phyloP scores from a whole-genome alignment of 2,888 invertebrate species.

The Monochamus alternatus region DNA sequence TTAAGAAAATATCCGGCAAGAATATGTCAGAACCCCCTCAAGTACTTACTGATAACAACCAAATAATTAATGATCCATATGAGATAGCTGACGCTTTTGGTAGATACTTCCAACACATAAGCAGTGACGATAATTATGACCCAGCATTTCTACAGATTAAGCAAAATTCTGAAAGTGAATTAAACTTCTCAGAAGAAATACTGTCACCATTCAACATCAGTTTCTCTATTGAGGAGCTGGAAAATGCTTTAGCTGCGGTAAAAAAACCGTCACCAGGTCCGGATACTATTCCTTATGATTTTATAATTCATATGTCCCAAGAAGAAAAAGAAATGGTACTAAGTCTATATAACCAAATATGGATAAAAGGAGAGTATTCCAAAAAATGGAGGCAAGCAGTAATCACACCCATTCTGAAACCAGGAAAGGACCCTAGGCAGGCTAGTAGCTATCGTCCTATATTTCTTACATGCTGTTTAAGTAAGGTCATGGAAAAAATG shows the following conservation, averaged over 20 bases:
- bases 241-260: constrained; percentile 16
- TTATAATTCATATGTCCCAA: neutral
- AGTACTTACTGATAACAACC: neutral
- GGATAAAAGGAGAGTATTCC: neutral
- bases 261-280: neutral
- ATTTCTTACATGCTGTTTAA: neutral
- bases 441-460: constrained; percentile 1
- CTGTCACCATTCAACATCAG: neutral
- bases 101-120: neutral
- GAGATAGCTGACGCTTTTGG: neutral
- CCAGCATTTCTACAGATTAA: neutral
- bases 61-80: neutral
- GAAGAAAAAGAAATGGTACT: neutral
- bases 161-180: neutral
- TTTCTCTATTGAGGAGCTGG: neutral
- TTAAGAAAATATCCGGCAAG: neutral
- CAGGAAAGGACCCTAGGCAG: neutral
- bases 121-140: neutral
- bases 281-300: neutral
- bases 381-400: neutral
- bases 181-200: neutral
- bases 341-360: neutral
- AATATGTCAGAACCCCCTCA: neutral
- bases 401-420: neutral
- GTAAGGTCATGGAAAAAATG: constrained; percentile 21